Base-by-base conservation (phyloP, 1,140 invertebrate genomes). In the Drosophila orosa region DNA sequence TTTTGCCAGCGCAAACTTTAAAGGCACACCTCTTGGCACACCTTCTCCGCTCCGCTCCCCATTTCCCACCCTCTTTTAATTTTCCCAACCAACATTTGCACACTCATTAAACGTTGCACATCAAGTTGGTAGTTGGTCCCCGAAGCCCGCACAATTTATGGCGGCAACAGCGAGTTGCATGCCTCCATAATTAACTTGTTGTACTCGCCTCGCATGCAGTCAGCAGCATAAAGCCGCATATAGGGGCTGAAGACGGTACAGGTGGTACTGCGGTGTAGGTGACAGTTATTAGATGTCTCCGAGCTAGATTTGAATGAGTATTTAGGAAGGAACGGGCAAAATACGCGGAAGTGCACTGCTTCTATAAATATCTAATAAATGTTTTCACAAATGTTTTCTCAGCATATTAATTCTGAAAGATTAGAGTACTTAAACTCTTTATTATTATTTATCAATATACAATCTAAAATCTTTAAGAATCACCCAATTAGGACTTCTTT, bases 101-200 rank as follows among this genome's bases (percentile, higher is more conserved):
- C 83, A 82, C 82, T 85, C 82, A 85, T 87, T 85, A 85, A 85
- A 85, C 55, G 78, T 45, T 61, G 73, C 40, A 55, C 47, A 68
- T 40, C 58, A 65, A 62, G 48, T 42, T 47, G 42, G 48, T 67
- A 62, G 48, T 37, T 35, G 50, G 58, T 67, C 61, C 61, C 58
- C 58, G 44, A 78, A 67, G 65, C 83, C 82, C 75, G 71, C 83
- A 63, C 45, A 83, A 87, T 86, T 86, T 89, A 86, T 76, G 62
- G 59, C 54, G 63, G 60, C 44, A 67, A 57, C 61, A 65, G 58
- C 78, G 73, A 67, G 39, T 65, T 79, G 83, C 79, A 79, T 67
- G 80, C 83, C 76, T 83, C 62, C 72, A 65, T 87, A 89, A 83
- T 86, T 89, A 87, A 86, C 83, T 86, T 89, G 83, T 87, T 87